These are phyloP conservation scores for Scrobipalpa costella DNA, from an alignment of 2,888 invertebrate species.

Conservation along the genomic window DNA sequence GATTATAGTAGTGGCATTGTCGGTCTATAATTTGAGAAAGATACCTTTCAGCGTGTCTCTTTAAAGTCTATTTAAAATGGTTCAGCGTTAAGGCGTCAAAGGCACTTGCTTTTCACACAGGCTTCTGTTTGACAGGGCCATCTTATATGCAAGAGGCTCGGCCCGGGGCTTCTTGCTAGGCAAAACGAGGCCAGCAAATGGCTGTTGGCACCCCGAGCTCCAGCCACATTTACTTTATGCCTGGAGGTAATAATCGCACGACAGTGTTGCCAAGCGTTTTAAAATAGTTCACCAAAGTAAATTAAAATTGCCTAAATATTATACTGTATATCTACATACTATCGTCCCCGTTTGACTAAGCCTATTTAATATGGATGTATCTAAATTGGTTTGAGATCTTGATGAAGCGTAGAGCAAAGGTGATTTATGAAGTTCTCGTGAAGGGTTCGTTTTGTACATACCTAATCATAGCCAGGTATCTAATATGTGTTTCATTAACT, in stretches of 20 bases:
- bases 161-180: background rate
- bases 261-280: background rate
- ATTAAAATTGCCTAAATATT: too few relatives aligned
- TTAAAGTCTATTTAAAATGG: background rate
- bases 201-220: conserved; percentile 7
- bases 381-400: too few relatives aligned
- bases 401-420: too few relatives aligned
- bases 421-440: too few relatives aligned
- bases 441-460: too few relatives aligned
- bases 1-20: background rate
- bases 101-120: background rate
- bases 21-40: background rate
- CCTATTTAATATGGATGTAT: too few relatives aligned
- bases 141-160: background rate
- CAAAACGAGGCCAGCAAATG: conserved; percentile 4
- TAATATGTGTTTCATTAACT: too few relatives aligned
- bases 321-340: too few relatives aligned
- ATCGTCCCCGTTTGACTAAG: too few relatives aligned
- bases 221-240: conserved; percentile 14
- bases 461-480: too few relatives aligned
- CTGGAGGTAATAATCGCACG: conserved; percentile 21
- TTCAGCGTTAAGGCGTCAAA: background rate
- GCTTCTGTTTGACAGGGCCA: background rate
- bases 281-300: too few relatives aligned
- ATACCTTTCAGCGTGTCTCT: background rate